These are phyloP conservation scores for Crotalus tigris DNA, from an alignment of 2,113 vertebrate species.

Conservation along the genomic window DNA sequence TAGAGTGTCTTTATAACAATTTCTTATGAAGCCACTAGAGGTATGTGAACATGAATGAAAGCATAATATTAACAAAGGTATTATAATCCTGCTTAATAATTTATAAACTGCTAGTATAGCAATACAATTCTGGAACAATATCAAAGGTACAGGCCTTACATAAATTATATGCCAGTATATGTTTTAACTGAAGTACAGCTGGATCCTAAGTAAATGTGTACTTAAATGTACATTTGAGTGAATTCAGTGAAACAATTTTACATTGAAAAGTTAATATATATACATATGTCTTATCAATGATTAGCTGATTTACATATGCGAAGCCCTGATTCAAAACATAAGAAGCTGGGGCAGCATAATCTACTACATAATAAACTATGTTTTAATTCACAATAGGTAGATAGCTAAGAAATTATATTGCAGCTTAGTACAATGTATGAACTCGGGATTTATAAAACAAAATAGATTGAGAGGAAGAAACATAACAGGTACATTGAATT, in stretches of 20 bases:
- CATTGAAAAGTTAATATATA: not conserved
- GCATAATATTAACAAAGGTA: not conserved
- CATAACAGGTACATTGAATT: not conserved
- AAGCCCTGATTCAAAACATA: not conserved
- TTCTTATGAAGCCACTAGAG: not conserved
- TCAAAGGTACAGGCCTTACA: not conserved
- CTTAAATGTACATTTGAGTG: not conserved
- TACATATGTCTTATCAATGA: not conserved
- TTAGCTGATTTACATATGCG: not conserved
- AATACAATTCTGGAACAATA: not conserved
- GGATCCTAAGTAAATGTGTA: not conserved
- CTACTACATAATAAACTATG: not conserved
- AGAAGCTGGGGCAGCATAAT: not conserved
- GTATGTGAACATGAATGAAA: not conserved
- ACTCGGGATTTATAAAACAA: not conserved
- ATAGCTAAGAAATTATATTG: not conserved
- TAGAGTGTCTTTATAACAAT: not conserved
- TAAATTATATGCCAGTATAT: not conserved
- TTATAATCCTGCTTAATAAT: not conserved
- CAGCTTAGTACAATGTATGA: not conserved
- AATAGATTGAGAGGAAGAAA: not conserved
- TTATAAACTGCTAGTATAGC: not conserved
- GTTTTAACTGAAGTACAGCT: not conserved
- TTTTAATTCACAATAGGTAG: not conserved
- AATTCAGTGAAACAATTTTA: not conserved